Conservation (phyloP, 2,113 vertebrate species). For the Callipepla californica region DNA sequence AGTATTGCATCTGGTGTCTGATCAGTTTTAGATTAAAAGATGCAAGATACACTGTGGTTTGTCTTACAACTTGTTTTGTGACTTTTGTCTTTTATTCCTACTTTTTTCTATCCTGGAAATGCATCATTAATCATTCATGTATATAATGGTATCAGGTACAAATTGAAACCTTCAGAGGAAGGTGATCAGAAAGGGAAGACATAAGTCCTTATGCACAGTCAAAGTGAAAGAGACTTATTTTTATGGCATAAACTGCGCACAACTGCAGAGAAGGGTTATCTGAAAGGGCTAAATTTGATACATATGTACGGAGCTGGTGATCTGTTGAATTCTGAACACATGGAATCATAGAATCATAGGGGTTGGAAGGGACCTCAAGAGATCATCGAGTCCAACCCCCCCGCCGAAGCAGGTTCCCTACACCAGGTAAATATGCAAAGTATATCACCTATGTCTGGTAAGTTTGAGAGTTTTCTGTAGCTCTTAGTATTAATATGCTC, state of each 20-base stretch:
- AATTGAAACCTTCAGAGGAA: background rate
- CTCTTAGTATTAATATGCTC: background rate
- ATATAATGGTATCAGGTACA: background rate
- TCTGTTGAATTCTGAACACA: background rate
- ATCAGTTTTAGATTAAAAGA: slow-evolving; percentile 6
- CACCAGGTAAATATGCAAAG: background rate
- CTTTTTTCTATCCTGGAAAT: background rate
- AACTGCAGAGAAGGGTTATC: background rate
- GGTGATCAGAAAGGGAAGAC: background rate
- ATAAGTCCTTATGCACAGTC: background rate
- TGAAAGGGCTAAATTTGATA: background rate
- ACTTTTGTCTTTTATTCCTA: background rate
- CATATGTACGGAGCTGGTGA: background rate
- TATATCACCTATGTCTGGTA: background rate
- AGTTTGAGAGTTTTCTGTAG: background rate
- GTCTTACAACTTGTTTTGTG: background rate
- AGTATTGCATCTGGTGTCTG: background rate
- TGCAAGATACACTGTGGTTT: background rate
- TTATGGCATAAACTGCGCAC: background rate
- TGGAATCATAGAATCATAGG: no score
- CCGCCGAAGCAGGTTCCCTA: no score
- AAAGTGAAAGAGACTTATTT: background rate
- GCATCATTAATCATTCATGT: background rate
- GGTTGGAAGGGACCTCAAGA: no score
- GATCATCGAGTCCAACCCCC: no score